Base-by-base conservation (phyloP, 2,888 invertebrate genomes). In the Achlya flavicornis region DNA sequence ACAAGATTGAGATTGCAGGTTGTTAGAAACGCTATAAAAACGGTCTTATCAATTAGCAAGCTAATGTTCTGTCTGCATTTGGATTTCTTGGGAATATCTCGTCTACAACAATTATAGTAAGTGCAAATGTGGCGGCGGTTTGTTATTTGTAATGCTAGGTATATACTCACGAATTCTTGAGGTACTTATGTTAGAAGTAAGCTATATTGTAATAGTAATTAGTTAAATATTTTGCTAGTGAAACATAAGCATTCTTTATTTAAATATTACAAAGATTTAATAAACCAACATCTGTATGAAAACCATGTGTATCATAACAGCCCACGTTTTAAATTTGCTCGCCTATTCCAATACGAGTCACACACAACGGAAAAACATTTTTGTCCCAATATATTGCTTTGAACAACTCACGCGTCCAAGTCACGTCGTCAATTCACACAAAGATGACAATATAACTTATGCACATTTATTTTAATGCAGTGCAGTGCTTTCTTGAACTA, bases 351-450 rank as follows among this genome's bases (percentile, higher is more conserved):
- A 53, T 19, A 53, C 53, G 53, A 53, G 53, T 8, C 53, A 53
- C 53, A 53, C 10, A 10, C 16, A 53, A 10, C 19, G 48, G 19
- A 53, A 53, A 48, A 53, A 3, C 53, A 53, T 53, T 53, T 53
- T 53, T 53, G 53, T 53, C 53, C 53, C 53, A 53, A 53, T 53
- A 53, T 53, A 53, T 16, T 16, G 16, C 16, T 38, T 38, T 38
- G 59, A 60, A 60, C 19, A 41, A 19, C 8, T 41, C 12, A 41
- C 26, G 19, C 41, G 10, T 26, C 19, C 60, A 14, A 26, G 41
- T 60, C 60, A 41, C 60, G 60, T 60, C 43, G 19, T 41, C 60
- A 41, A 41, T 60, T 60, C 60, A 19, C 60, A 60, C 60, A 60
- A 26, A 60, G 41, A 60, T 60, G 60, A 60, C 60, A 60, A 53